phyloP scores from a whole-genome alignment of 1,140 invertebrate species.

The Drosophila virilis region DNA sequence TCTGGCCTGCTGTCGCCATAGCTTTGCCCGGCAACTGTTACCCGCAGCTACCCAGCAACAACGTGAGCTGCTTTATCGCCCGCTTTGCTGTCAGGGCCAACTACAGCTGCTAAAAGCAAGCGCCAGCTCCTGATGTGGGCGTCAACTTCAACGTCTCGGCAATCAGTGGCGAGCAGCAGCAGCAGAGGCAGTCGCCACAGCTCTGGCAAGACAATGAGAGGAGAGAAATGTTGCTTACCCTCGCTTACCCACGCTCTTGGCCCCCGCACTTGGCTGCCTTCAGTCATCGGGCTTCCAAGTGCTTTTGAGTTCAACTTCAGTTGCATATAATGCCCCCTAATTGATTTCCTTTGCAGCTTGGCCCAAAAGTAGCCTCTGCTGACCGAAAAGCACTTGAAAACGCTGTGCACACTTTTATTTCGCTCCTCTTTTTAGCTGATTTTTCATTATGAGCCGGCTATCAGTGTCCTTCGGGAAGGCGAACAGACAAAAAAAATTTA shows the following conservation, averaged over 20 bases:
- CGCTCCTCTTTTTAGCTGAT: conserved; percentile 19
- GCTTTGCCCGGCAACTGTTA: conserved; percentile 19
- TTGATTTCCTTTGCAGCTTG: conserved; percentile 59
- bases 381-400: conserved; percentile 5
- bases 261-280: not conserved
- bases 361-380: conserved; percentile 15
- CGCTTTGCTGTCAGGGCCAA: conserved; percentile 40
- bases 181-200: no score
- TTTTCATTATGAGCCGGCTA: conserved; percentile 15
- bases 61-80: conserved; percentile 44
- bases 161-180: conserved; percentile 42
- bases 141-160: conserved; percentile 38
- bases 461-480: conserved; percentile 21
- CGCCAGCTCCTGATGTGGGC: conserved; percentile 42
- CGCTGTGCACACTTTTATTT: not conserved
- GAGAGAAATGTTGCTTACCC: conserved; percentile 54
- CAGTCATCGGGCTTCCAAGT: conserved; percentile 4
- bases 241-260: not conserved
- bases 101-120: conserved; percentile 17
- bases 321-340: conserved; percentile 67
- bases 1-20: conserved; percentile 43
- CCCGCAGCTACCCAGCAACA: conserved; percentile 47
- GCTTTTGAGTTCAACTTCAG: conserved; percentile 39
- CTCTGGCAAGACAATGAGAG: conserved; percentile 42
- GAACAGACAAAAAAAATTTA: conserved; percentile 57